Percentiles rank a stretch among this genome's conserved stretches.
Evolutionary conservation across 2,888 invertebrate species (phyloP).

Genomic region (Standfussiana lucernea): DNA sequence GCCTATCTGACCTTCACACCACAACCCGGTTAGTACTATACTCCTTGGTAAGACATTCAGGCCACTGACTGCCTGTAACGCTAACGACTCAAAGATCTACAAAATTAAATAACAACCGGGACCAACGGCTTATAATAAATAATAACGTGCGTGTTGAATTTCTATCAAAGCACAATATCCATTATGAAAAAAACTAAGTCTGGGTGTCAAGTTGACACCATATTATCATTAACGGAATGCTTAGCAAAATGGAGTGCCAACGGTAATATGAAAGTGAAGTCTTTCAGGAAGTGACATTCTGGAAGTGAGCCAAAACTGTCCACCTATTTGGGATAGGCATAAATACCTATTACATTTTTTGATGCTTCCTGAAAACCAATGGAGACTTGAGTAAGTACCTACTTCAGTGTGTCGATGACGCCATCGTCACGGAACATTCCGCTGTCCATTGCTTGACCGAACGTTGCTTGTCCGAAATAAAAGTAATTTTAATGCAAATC

Average conservation of each 20-base stretch:
- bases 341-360: background rate
- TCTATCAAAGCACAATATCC: slow-evolving; percentile 25
- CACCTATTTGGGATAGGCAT: background rate
- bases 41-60: too few relatives aligned
- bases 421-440: background rate
- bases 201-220: slow-evolving; percentile 37
- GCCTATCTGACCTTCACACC: too few relatives aligned
- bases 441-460: background rate
- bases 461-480: too few relatives aligned
- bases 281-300: background rate
- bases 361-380: background rate
- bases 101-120: too few relatives aligned
- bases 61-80: too few relatives aligned
- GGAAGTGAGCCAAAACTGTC: background rate
- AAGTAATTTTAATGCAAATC: too few relatives aligned
- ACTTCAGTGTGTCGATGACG: background rate
- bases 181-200: slow-evolving; percentile 30
- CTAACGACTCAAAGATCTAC: too few relatives aligned
- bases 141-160: slow-evolving; percentile 13
- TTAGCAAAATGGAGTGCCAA: slow-evolving; percentile 11
- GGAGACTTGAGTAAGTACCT: background rate
- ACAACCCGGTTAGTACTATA: too few relatives aligned
- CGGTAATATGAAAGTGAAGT: background rate
- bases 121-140: background rate
- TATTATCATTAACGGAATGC: slow-evolving; percentile 1